Base-by-base conservation (phyloP, 2,113 vertebrate species). In the Cisticola juncidis region DNA sequence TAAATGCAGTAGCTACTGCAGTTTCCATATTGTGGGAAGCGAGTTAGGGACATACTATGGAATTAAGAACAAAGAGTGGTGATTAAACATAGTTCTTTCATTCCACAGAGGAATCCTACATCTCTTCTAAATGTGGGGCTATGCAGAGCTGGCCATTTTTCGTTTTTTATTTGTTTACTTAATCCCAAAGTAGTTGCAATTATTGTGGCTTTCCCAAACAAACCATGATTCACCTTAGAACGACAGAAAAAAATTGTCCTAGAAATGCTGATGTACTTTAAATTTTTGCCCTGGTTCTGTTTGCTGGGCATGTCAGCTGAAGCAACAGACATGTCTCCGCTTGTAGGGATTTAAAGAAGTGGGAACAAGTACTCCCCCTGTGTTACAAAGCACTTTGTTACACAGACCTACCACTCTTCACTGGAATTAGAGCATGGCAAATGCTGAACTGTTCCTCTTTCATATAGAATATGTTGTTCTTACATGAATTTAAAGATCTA, bases 291-390 rank as follows among this genome's bases (percentile, higher is more conserved):
- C 19, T 14, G 10, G 17, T 54, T 88, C 47, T 29, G 9, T 78
- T 83, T 65, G 23, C 38, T 36, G 64, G 25, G 33, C 51, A 78
- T 48, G 71, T 61, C 58, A 88, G 10, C 33, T 40, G 47, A 74
- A 87, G 91, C 48, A 77, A 48, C 16, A n/a, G 70, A 91, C 95
- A 95, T 91, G 91, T 89, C 90, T 68, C 68, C 33, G 88, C 95
- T 94, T 81, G 94, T 38, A 77, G 0, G 6, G 82, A 70, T 78
- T 47, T 78, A 42, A 58, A 70, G 82, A 66, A 88, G 56, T 33
- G 71, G 57, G 74, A 88, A 54, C 68, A 45, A 71, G 69, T 12
- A 61, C 70, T 51, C 66, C 68, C 77, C 68, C 76, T 62, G 50
- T 51, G 33, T 64, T 19, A 50, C 65, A 76, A 65, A 95, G 82